Evolutionary conservation across 2,888 invertebrate species (phyloP), one percentile per base, ranked within the genome.

Genomic region (Agrilus biguttatus): DNA sequence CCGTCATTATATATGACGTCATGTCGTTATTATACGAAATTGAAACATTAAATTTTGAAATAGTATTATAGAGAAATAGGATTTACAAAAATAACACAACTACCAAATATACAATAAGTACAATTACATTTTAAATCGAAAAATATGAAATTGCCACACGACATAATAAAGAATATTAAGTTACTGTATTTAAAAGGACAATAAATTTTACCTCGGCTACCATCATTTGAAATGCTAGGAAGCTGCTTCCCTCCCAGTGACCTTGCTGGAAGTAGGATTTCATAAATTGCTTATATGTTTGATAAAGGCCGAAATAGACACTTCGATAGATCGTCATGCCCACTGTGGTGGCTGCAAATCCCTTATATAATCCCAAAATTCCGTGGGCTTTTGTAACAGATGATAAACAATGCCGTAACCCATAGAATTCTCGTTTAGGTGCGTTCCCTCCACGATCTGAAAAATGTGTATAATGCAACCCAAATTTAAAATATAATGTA

Each of bases 301-400:
- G 48, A 37, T 46, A 51, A 4, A 52, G 41, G 3, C 48, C 49
- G 36, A 52, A 52, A 40, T 51, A 52, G 8, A 52, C 36, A 8
- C 46, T 44, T 40, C 50, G 41, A 34, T 52, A 52, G 6, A 47
- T 8, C n/a, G 39, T 40, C 8, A 51, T 38, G 5, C 52, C 51
- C 5, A 45, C n/a, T 10, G 45, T 37, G 8, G 45, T 39, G 12
- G 49, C 32, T 3, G 36, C 19, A 17, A 41, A 47, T 14, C 52
- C 52, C 4, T 37, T 32, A 33, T 51, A 52, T n/a, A 50, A 35
- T 8, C 48, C 52, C 17, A n/a, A 17, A 8, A 51, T 36, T 5
- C 52, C 52, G n/a, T 46, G 48, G 3, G 17, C 33, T 12, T 21
- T 45, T 4, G 12, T 23, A 13, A 51, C 39, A 6, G 41, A 41